Conservation (phyloP, 2,113 vertebrate species). For the Oophaga pumilio region DNA sequence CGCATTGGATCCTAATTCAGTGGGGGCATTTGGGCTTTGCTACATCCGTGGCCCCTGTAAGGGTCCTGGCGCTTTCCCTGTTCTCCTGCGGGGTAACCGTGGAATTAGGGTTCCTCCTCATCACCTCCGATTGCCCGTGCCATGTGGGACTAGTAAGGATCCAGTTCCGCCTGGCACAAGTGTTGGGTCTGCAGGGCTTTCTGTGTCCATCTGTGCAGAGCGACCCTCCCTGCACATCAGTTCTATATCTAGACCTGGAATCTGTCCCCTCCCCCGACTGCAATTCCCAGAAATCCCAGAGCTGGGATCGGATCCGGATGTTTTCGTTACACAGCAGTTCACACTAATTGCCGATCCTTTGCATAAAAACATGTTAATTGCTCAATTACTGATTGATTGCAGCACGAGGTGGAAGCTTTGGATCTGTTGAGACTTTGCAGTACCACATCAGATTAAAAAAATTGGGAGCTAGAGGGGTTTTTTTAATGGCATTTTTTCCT, state of each 20-base stretch:
- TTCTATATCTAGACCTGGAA: conserved; percentile 3
- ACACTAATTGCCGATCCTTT: background rate
- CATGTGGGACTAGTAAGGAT: conserved; percentile 1
- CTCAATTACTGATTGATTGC: background rate
- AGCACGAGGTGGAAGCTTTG: background rate
- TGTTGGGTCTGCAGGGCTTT: background rate
- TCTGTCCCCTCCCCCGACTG: background rate
- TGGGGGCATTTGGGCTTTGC: background rate
- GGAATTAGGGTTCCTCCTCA: background rate
- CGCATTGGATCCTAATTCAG: too few relatives aligned
- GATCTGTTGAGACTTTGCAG: background rate
- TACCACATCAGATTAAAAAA: background rate
- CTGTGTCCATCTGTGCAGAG: background rate
- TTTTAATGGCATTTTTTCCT: background rate
- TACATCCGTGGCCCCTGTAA: background rate
- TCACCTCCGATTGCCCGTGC: conserved; percentile 21
- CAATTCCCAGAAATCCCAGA: background rate
- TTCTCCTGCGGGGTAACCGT: conserved; percentile 9
- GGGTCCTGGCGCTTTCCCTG: background rate
- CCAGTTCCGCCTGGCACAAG: conserved; percentile 1
- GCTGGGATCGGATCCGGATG: background rate
- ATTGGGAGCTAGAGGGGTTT: too few relatives aligned
- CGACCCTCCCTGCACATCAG: background rate
- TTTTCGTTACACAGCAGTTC: background rate
- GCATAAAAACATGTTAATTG: background rate